Conservation (phyloP, 2,797 vertebrate species). For the Lithobates pipiens region DNA sequence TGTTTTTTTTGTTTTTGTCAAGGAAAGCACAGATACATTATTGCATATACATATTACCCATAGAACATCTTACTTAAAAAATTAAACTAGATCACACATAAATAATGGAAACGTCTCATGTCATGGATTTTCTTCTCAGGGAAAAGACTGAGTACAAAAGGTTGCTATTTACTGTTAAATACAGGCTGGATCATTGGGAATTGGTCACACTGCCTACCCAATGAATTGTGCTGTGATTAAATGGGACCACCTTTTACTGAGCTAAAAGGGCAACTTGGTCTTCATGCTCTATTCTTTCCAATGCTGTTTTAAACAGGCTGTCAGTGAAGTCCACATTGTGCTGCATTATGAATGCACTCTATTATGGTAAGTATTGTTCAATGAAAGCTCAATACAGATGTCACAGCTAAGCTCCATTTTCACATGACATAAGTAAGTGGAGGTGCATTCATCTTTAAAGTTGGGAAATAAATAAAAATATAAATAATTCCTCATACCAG, state of each 20-base stretch:
- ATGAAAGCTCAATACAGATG: conserved; percentile 77
- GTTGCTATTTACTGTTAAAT: conserved; percentile 81
- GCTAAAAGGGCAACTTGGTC: conserved; percentile 82
- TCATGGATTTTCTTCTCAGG: conserved; percentile 45
- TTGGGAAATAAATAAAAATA: conserved; percentile 28
- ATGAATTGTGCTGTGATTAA: conserved; percentile 76
- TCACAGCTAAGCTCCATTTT: conserved; percentile 79
- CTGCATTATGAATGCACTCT: conserved; percentile 84
- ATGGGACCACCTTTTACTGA: conserved; percentile 80
- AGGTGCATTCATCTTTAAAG: conserved; percentile 50
- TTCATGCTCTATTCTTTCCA: conserved; percentile 82
- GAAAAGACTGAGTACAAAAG: conserved; percentile 78
- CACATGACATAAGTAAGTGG: conserved; percentile 50
- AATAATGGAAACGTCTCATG: conserved; percentile 28
- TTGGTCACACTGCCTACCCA: conserved; percentile 80
- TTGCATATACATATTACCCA: neutral
- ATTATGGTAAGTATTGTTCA: conserved; percentile 79
- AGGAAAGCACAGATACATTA: neutral
- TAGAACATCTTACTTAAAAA: neutral
- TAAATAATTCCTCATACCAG: conserved; percentile 24
- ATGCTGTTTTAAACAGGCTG: conserved; percentile 79
- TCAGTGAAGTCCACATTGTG: conserved; percentile 81
- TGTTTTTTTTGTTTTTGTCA: neutral
- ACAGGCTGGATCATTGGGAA: conserved; percentile 75
- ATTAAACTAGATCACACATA: neutral